phyloP scores from a whole-genome alignment of 2,888 invertebrate genomes.

The Steinernema hermaphroditum region DNA sequence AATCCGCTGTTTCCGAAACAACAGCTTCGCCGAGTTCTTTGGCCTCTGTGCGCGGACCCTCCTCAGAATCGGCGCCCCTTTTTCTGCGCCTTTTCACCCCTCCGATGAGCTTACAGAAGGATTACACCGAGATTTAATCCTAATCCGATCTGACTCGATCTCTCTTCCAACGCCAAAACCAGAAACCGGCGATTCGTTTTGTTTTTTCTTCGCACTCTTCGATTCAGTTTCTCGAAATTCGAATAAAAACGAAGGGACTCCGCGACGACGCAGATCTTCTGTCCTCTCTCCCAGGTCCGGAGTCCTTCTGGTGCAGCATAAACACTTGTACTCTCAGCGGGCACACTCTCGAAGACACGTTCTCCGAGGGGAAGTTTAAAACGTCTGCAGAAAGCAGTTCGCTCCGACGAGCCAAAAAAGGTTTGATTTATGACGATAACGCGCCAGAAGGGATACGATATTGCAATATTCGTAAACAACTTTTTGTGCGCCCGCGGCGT shows the following conservation, averaged over 20 bases:
- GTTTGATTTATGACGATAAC: constrained; percentile 31
- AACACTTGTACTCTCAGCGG: too few species aligned
- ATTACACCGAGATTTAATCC: neutral
- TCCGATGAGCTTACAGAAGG: neutral
- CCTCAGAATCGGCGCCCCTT: neutral
- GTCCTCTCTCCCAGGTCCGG: too few species aligned
- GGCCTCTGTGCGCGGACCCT: neutral
- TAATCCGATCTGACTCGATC: constrained; percentile 22
- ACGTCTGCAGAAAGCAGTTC: constrained; percentile 2
- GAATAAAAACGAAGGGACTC: neutral
- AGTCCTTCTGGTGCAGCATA: too few species aligned
- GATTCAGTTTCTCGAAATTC: neutral
- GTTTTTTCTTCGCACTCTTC: constrained; percentile 9
- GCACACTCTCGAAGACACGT: too few species aligned
- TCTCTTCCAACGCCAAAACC: constrained; percentile 2
- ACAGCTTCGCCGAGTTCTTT: neutral
- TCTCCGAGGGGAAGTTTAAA: too few species aligned
- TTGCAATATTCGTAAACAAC: constrained; percentile 29
- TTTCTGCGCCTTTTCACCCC: neutral
- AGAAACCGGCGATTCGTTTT: constrained; percentile 25
- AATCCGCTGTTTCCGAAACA: neutral
- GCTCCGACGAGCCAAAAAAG: constrained; percentile 19
- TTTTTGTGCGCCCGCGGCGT: constrained; percentile 9
- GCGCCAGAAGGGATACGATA: constrained; percentile 21
- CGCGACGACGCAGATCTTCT: neutral